Evolutionary conservation across 2,797 vertebrate genomes (phyloP), one percentile per base, ranked within the genome.

Genomic region (Myoxocephalus aenaeus): DNA sequence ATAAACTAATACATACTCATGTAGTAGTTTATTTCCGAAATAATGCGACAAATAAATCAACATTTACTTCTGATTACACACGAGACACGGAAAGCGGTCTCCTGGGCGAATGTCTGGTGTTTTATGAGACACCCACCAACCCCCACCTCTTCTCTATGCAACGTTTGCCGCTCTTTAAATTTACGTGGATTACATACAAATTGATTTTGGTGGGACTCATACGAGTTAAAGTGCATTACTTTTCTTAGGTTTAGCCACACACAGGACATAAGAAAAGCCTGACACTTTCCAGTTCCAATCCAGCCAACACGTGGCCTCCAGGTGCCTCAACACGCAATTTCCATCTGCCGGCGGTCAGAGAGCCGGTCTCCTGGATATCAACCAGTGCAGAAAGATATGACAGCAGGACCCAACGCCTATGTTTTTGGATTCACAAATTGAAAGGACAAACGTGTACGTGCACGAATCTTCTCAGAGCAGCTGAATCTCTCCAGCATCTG

Each of bases 311-410:
- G 0, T 77, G 73, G 79, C 74, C 56, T 80, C 66, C 73, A 71
- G 74, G 70, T 77, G 70, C 59, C 80, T 36, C 72, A 65, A 83
- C 80, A 67, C 64, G 69, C 64, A 71, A 27, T 74, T 82, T 86
- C 76, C 78, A 87, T 86, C 70, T 70, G 56, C 57, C 73, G 61
- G 58, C 75, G 75, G 82, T 88, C 65, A 44, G 77, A 27, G 54
- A 68, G 77, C 6, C 50, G n/a, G 61, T 17, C 20, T 54, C 32
- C 40, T 59, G 56, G 80, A 75, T 67, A 83, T 48, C 62, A 62
- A 46, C 62, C 59, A 67, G 14, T 14, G 63, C 56, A 65, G 48
- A 62, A 64, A 36, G 20, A 76, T 64, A 68, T 53, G 20, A 73
- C 73, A 54, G 42, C 10, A 2, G 65, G 63, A 75, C 64, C 58